Conservation (phyloP, 1,140 invertebrate genomes). For the Scaptomyza montana region DNA sequence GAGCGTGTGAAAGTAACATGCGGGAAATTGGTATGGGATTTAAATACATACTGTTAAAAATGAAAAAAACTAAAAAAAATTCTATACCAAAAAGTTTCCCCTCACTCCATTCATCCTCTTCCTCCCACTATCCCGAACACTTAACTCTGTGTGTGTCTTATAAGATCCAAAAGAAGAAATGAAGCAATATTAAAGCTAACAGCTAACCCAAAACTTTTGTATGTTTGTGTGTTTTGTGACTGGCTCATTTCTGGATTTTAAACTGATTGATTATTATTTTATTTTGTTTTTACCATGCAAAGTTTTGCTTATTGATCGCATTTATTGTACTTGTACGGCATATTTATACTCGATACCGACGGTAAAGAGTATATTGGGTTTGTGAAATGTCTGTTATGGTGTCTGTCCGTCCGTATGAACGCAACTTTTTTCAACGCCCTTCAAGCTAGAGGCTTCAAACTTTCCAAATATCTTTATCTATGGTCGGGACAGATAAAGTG, state of each 20-base stretch:
- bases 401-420: too few species aligned
- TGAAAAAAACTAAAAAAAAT: background rate
- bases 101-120: background rate
- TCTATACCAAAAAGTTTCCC: background rate
- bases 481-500: too few species aligned
- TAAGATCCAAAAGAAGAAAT: conserved; percentile 1
- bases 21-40: conserved; percentile 22
- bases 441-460: too few species aligned
- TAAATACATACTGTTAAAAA: background rate
- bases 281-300: background rate
- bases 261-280: background rate
- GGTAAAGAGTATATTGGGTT: too few species aligned
- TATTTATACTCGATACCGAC: too few species aligned
- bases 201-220: conserved; percentile 1
- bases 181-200: conserved; percentile 9
- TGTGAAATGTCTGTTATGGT: too few species aligned
- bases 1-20: conserved; percentile 38
- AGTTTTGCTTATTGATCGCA: conserved; percentile 22
- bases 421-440: too few species aligned
- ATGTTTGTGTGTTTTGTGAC: conserved; percentile 30
- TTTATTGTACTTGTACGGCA: conserved; percentile 26
- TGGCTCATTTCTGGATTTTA: conserved; percentile 20
- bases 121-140: background rate
- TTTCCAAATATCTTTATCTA: too few species aligned
- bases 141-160: conserved; percentile 11